These are phyloP conservation scores for Galeopsomyia nigrocyanea DNA, from an alignment of 2,888 invertebrate genomes.

Conservation along the genomic window DNA sequence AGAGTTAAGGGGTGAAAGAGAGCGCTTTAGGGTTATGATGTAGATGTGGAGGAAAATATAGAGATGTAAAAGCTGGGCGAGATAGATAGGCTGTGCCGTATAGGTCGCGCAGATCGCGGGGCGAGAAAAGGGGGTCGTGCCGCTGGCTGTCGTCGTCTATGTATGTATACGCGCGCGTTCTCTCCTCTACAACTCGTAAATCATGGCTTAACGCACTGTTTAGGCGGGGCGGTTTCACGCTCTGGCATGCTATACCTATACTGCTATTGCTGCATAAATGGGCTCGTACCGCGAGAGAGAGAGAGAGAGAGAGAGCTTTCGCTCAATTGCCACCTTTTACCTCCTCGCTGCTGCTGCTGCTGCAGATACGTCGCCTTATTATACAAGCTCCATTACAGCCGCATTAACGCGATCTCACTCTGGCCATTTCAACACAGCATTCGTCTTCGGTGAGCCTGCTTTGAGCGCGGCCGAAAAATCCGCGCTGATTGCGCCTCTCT, in stretches of 20 bases:
- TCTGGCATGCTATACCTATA: constrained; percentile 59
- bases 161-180: constrained; percentile 53
- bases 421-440: constrained; percentile 66
- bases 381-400: no score
- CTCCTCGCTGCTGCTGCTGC: no score
- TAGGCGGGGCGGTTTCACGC: constrained; percentile 69
- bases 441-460: constrained; percentile 57
- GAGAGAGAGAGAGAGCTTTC: no score
- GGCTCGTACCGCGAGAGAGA: no score
- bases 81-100: background rate
- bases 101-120: background rate
- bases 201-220: constrained; percentile 65
- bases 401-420: constrained; percentile 57
- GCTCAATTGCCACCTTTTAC: no score
- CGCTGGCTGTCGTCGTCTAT: no score
- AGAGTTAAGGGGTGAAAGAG: background rate
- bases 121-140: constrained; percentile 10
- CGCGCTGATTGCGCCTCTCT: constrained; percentile 28
- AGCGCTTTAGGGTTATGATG: background rate
- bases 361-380: no score
- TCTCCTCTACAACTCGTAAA: constrained; percentile 52
- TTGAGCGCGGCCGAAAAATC: constrained; percentile 56
- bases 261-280: constrained; percentile 54
- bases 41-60: no score
- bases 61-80: background rate